Evolutionary conservation across 2,113 vertebrate genomes (phyloP), one percentile per base, ranked within the genome.

Genomic region (Channa argus): DNA sequence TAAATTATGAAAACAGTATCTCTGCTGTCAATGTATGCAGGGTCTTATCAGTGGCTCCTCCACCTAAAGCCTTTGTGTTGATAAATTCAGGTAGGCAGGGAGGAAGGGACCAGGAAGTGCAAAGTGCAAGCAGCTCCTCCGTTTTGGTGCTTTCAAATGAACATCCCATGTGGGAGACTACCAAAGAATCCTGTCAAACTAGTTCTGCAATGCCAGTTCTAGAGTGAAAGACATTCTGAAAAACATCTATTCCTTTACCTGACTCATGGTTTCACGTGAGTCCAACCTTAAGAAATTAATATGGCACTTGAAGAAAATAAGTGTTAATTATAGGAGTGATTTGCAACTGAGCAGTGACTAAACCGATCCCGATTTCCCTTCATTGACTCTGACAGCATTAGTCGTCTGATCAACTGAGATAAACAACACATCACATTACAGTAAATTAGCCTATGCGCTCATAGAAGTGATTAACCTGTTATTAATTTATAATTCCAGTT

Each of bases 181-280:
- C 24, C 24, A 3, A 36, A 80, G 59, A 82, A 91, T 92, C 91
- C 73, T 0, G 87, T 79, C 60, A 8, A 77, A 93, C 94, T 49
- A 52, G 93, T 15, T 85, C 24, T 34, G 72, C 91, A 45, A 45
- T 84, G 68, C 37, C 56, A 69, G 53, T 13, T n/a, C 50, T 60
- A 41, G n/a, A 33, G 39, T 54, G 51, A 66, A 62, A 55, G 24
- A 43, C 24, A 49, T n/a, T n/a, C 46, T 41, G 12, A 58, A 69
- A 77, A 49, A 7, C 43, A 61, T 49, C 50, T n/a, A 51, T 79
- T 44, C 62, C n/a, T 39, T 62, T 24, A 33, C 38, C 58, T 75
- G 59, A 60, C 76, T 86, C 73, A 82, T 15, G 55, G 74, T 88
- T 91, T 85, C 51, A 3, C 68, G 13, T 63, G 47, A 74, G 39